Base-by-base conservation (phyloP, 2,888 invertebrate genomes). In the Euphydryas editha region DNA sequence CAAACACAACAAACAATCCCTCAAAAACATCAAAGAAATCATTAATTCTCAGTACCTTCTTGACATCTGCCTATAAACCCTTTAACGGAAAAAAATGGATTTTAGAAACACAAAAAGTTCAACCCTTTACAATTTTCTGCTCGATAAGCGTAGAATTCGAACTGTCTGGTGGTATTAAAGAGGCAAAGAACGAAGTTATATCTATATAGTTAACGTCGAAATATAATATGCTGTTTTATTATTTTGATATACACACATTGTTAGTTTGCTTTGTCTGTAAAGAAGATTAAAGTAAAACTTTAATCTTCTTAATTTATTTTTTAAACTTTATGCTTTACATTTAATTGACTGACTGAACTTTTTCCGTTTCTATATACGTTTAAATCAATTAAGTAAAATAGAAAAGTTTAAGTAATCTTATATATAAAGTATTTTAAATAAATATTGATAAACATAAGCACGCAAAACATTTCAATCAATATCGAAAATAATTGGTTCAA, bases 1-100 rank as follows among this genome's bases (percentile, higher is more conserved):
- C 70, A 76, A 65, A 62, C 71, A 70, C 59, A 71, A 65, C 71
- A 73, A 73, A 76, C 69, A 72, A 71, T 72, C 68, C 68, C 68
- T 63, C 55, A 65, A 73, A 73, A 73, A 75, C 63, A 44, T 62
- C 67, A 63, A 67, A 71, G 65, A 68, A 72, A 72, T 51, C 51
- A 88, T 88, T 87, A 87, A 86, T 87, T 82, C 78, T 71, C 68
- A 49, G 56, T 60, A 73, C 60, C 64, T 49, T 71, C 81, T 81
- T 81, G 78, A 75, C 91, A 91, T 88, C 91, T 90, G 91, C 86
- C 78, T 77, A 69, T 72, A 76, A 78, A 81, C 82, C 82, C 82
- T 79, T 84, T 80, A 73, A 73, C 71, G 72, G 72, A 71, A 77
- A 77, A 80, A 78, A 77, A 76, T 61, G 67, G 71, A 75, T 77